These are phyloP conservation scores for Osmerus eperlanus DNA, from an alignment of 2,113 vertebrate genomes.

Conservation along the genomic window DNA sequence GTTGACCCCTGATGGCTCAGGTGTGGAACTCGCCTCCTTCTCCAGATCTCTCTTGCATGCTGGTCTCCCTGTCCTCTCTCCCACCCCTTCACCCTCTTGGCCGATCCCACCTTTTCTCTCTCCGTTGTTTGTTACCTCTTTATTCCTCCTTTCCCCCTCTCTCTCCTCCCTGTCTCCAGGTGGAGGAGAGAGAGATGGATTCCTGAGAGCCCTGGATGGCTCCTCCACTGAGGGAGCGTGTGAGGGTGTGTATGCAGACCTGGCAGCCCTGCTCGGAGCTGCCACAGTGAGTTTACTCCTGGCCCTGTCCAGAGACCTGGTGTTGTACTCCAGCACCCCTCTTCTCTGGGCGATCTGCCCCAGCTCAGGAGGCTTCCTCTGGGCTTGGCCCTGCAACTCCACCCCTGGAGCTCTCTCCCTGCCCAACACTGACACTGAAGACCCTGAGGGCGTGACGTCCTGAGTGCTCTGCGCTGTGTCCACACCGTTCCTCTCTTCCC, in stretches of 20 bases:
- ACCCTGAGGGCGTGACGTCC: constrained; percentile 17
- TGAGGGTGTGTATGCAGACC: background rate
- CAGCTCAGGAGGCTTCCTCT: constrained; percentile 14
- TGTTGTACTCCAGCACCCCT: constrained; percentile 26
- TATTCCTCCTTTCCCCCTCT: constrained; percentile 6
- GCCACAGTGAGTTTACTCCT: constrained; percentile 44
- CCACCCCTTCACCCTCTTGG: background rate
- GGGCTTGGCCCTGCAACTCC: constrained; percentile 19
- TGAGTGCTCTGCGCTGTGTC: constrained; percentile 16
- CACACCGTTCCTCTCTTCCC: constrained; percentile 14
- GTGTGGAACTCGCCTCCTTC: background rate
- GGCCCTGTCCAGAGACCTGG: constrained; percentile 59
- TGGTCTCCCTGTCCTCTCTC: background rate
- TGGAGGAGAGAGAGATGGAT: constrained; percentile 1
- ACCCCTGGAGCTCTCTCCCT: constrained; percentile 17
- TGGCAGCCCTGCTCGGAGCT: constrained; percentile 35
- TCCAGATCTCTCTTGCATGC: background rate
- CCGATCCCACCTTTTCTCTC: constrained; percentile 2
- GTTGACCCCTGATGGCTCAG: background rate
- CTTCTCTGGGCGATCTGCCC: background rate
- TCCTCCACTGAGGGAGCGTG: constrained; percentile 7
- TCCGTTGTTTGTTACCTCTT: constrained; percentile 1
- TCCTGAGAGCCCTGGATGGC: background rate
- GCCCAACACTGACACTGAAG: constrained; percentile 7
- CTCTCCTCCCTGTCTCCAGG: background rate